A percentile compares a stretch with the other conserved stretches of the same genome.
Evolutionary conservation across 1,140 invertebrate genomes (phyloP).

Genomic region (Orchestia grillus): DNA sequence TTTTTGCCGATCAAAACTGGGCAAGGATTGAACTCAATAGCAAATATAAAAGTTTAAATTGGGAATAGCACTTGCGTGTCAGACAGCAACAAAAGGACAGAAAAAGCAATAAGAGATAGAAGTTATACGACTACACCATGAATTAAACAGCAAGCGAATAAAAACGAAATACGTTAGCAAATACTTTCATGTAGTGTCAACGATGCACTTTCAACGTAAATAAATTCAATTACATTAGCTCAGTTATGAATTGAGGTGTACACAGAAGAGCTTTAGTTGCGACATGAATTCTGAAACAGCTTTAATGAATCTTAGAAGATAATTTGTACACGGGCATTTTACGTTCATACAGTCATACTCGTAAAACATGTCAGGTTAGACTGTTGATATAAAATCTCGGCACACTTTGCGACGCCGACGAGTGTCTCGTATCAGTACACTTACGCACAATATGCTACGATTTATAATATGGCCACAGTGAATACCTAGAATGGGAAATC

Average conservation of each 20-base stretch:
- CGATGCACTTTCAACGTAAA: not conserved
- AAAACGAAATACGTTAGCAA: no score
- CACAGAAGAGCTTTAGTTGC: not conserved
- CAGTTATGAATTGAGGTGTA: not conserved
- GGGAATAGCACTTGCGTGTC: no score
- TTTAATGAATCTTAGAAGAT: not conserved
- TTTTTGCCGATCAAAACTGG: no score
- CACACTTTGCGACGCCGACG: not conserved
- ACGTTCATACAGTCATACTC: constrained; percentile 28
- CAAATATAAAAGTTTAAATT: no score
- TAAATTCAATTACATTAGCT: not conserved
- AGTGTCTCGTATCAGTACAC: not conserved
- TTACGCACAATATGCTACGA: not conserved
- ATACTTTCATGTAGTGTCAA: not conserved
- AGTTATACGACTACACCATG: no score
- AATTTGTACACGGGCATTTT: constrained; percentile 5
- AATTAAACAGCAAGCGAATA: no score
- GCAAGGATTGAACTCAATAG: no score
- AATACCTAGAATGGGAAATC: constrained; percentile 58
- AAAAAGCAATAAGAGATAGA: no score
- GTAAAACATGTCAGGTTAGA: not conserved
- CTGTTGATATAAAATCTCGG: not conserved
- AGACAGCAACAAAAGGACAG: no score
- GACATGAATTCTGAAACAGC: not conserved
- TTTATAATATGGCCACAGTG: not conserved